Evolutionary conservation across 2,113 vertebrate species (phyloP).

Genomic region (Colaptes auratus): DNA sequence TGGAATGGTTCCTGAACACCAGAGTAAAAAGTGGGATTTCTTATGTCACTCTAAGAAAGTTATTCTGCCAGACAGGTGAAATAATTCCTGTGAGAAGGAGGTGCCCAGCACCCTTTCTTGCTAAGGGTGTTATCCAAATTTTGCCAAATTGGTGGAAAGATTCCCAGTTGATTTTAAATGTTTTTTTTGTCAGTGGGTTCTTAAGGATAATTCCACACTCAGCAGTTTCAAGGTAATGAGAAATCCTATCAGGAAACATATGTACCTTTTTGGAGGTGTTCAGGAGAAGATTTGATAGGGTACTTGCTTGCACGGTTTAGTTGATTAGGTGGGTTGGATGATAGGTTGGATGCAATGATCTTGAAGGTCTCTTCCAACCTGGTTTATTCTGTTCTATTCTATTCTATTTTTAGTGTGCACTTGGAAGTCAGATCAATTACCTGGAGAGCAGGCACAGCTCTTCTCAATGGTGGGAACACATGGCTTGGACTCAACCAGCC

Average conservation of each 20-base stretch:
- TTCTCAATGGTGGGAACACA: not conserved
- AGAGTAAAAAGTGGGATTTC: not conserved
- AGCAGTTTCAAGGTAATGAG: not conserved
- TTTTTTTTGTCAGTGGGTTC: not conserved
- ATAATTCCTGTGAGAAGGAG: not conserved
- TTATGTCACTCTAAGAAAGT: not conserved
- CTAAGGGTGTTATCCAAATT: not conserved
- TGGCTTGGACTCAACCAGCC: not conserved
- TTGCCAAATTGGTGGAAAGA: not conserved
- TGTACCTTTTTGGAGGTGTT: too few species aligned
- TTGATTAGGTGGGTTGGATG: too few species aligned
- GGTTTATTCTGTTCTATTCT: too few species aligned
- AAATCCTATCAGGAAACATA: not conserved
- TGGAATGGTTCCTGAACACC: not conserved
- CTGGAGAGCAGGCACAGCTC: not conserved
- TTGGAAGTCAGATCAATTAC: accelerated
- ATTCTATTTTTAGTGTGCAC: not conserved
- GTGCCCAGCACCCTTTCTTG: not conserved
- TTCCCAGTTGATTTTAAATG: not conserved
- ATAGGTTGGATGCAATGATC: too few species aligned
- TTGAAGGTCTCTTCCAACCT: too few species aligned
- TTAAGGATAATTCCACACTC: not conserved
- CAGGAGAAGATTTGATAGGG: too few species aligned
- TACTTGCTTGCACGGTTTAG: too few species aligned
- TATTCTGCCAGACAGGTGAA: not conserved